Evolutionary conservation across 1,140 invertebrate species (phyloP).

Genomic region (Chrysomallon squamiferum): DNA sequence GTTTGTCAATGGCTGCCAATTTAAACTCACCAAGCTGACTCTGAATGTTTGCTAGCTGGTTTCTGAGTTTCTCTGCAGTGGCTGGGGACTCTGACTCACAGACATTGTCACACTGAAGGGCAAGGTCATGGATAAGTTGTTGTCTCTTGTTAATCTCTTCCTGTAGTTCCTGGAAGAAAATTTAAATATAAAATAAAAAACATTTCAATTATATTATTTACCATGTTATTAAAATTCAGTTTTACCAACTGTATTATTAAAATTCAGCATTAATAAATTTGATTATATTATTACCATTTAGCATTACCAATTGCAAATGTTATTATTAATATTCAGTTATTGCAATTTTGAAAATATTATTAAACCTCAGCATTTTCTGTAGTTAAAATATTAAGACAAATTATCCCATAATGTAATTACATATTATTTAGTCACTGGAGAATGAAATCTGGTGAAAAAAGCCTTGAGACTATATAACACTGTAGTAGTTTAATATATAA

Average conservation of each 20-base stretch:
- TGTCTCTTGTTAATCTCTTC: constrained; percentile 69
- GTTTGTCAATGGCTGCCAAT: constrained; percentile 47
- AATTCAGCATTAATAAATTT: not conserved
- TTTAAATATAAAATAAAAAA: not conserved
- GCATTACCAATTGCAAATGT: not conserved
- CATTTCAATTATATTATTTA: not conserved
- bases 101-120: constrained; percentile 66
- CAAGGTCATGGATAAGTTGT: constrained; percentile 68
- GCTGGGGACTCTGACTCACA: constrained; percentile 60
- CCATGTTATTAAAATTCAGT: not conserved
- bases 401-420: too few species aligned
- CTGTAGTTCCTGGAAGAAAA: constrained; percentile 60
- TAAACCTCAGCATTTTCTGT: too few species aligned
- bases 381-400: too few species aligned
- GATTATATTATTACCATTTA: not conserved
- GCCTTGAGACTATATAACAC: too few species aligned
- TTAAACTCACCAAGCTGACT: constrained; percentile 63
- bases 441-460: too few species aligned
- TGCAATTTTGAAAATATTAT: too few species aligned
- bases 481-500: too few species aligned
- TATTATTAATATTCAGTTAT: too few species aligned
- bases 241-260: not conserved
- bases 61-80: constrained; percentile 64
- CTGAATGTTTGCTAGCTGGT: constrained; percentile 68
- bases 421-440: too few species aligned